A percentile compares a stretch with the other conserved stretches of the same genome.
These are phyloP conservation scores for Orgyia antiqua DNA, from an alignment of 2,888 invertebrate genomes.

Conservation along the genomic window DNA sequence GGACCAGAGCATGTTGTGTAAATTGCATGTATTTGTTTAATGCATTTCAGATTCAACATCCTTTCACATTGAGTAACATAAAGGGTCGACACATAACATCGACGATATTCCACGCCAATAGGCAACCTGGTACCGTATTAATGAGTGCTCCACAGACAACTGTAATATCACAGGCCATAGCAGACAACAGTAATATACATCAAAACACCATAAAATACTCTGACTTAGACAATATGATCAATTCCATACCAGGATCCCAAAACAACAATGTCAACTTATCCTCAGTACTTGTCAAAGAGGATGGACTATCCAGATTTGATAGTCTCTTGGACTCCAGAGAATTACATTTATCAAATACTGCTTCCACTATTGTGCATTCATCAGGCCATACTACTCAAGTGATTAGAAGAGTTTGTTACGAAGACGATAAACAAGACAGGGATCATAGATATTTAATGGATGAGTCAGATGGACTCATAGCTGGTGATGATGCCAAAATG, in stretches of 20 bases:
- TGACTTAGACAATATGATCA: constrained; percentile 59
- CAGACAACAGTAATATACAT: constrained; percentile 34
- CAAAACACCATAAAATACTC: constrained; percentile 49
- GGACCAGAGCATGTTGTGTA: no score
- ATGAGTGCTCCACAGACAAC: constrained; percentile 62
- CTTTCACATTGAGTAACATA: constrained; percentile 54
- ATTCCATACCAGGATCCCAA: constrained; percentile 40
- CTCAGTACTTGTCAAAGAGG: constrained; percentile 57
- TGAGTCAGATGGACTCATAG: constrained; percentile 46
- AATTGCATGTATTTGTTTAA: no score
- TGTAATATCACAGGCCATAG: constrained; percentile 61
- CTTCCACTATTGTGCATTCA: constrained; percentile 60
- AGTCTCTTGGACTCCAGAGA: constrained; percentile 55
- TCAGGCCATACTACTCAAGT: constrained; percentile 63
- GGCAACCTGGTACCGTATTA: constrained; percentile 60
- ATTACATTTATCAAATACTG: constrained; percentile 49
- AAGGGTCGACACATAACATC: constrained; percentile 63
- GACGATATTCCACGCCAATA: constrained; percentile 58
- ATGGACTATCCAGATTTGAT: constrained; percentile 53
- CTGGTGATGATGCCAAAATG: constrained; percentile 54
- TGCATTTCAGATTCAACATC: constrained; percentile 55
- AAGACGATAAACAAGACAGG: constrained; percentile 42
- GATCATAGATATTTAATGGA: constrained; percentile 45
- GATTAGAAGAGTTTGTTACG: constrained; percentile 59
- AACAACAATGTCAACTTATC: constrained; percentile 40